Evolutionary conservation across 2,888 invertebrate species (phyloP).

Genomic region (Eudasyphora cyanicolor): DNA sequence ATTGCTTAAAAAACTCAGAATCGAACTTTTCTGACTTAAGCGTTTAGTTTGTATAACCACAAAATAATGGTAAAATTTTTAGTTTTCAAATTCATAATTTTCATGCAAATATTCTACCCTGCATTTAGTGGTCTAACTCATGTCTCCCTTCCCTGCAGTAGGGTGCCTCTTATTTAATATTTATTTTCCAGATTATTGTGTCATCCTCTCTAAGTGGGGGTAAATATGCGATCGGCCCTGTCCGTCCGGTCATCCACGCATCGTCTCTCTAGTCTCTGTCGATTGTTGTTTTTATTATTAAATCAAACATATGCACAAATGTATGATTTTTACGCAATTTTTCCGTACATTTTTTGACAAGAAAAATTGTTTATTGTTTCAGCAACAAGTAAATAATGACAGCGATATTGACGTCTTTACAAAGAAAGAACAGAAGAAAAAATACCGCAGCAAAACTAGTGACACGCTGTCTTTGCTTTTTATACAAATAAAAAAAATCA

Average conservation of each 20-base stretch:
- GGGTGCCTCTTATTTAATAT: constrained; percentile 23
- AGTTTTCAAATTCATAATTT: too few species aligned
- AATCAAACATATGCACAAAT: constrained; percentile 2
- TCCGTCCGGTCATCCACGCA: too few species aligned
- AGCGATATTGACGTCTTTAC: background rate
- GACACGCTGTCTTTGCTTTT: background rate
- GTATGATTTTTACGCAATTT: constrained; percentile 38
- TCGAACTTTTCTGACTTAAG: too few species aligned
- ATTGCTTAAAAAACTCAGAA: too few species aligned
- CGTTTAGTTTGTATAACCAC: too few species aligned
- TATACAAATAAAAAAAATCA: too few species aligned
- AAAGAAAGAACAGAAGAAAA: background rate
- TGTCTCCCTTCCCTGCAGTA: background rate
- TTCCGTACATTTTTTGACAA: constrained; percentile 26
- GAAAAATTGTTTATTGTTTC: constrained; percentile 16
- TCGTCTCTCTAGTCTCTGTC: background rate
- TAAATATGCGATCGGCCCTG: constrained; percentile 10
- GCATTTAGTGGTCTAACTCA: too few species aligned
- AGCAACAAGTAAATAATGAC: constrained; percentile 11
- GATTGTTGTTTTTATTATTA: constrained; percentile 19
- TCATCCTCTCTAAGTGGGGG: constrained; percentile 63
- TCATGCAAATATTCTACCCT: too few species aligned
- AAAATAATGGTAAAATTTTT: too few species aligned
- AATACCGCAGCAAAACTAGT: too few species aligned
- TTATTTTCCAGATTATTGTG: constrained; percentile 49